Evolutionary conservation across 1,140 invertebrate species (phyloP), one percentile per base, ranked within the genome.

Genomic region (Trachymyrmex septentrionalis): DNA sequence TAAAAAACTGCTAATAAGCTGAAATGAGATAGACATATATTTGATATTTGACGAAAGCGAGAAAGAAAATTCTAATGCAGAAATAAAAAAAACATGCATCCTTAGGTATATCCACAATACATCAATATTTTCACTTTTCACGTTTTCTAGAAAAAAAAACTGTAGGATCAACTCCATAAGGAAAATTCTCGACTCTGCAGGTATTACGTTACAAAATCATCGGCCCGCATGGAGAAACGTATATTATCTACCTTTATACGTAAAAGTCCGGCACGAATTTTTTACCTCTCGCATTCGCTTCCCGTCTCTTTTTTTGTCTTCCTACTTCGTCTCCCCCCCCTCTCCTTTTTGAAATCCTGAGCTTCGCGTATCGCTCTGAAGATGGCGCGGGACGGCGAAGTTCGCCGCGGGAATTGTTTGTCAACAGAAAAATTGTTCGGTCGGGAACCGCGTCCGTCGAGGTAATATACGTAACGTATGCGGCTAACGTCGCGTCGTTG

Each of bases 381-480:
- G 89, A 90, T 92, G 91, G 91, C 91, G 91, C 85, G 10, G 63
- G 48, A 14, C 75, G 69, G 69, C 76, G 87, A 78, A 71, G 59
- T 55, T 77, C 69, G 38, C 61, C 44, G 59, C 24, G 19, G 21
- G 61, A 78, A 86, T 77, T 88, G 88, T 91, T 91, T 91, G 86
- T 91, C 90, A 91, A 91, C 90, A 90, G 66, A 85, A 85, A 89
- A 87, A 85, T 85, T 84, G 78, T 53, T 63, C 67, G 34, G 55
- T 7, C 19, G 50, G 67, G 24, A 24, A 44, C 2, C 48, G 44
- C 16, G 77, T 50, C 7, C 63, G 24, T 48, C 21, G 34, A 19
- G 10, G 10, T 44, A 10, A 44, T 44, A 44, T 2, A 55, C 30
- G n/a, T 53, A 53, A 53, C 24, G n/a, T 24, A 24, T 27, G 24